Evolutionary conservation across 2,888 invertebrate species (phyloP).

Genomic region (Drosophila vallismaia): DNA sequence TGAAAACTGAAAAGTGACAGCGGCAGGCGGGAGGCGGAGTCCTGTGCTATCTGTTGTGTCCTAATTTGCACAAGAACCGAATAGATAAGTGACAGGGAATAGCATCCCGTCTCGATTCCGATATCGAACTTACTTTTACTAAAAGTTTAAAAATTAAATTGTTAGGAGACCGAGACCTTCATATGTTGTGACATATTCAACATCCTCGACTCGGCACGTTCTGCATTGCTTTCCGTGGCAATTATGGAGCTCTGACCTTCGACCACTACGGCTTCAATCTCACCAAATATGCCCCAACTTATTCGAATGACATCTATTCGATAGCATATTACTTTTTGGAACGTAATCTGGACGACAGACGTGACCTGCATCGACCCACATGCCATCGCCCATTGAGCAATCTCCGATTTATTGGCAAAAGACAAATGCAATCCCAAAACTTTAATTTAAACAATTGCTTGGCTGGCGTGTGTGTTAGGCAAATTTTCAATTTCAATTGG

Average conservation of each 20-base stretch:
- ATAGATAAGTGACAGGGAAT: conserved; percentile 3
- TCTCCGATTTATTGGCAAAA: conserved; percentile 29
- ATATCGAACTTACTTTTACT: not conserved
- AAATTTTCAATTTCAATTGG: conserved; percentile 67
- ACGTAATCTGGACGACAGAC: conserved; percentile 51
- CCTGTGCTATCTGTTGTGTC: conserved; percentile 12
- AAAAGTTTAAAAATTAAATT: too few relatives aligned
- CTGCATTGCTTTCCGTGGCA: conserved; percentile 21
- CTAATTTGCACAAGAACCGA: conserved; percentile 33
- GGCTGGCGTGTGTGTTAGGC: conserved; percentile 49
- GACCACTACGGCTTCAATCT: conserved; percentile 17
- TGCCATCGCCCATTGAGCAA: conserved; percentile 55
- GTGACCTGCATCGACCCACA: conserved; percentile 72
- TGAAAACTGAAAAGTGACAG: conserved; percentile 23
- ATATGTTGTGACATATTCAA: conserved; percentile 18
- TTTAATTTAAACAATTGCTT: conserved; percentile 61
- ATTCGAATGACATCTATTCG: conserved; percentile 41
- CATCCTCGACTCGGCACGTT: conserved; percentile 37
- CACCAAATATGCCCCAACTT: conserved; percentile 40
- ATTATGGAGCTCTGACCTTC: conserved; percentile 37
- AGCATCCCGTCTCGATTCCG: too few relatives aligned
- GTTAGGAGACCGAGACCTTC: too few relatives aligned
- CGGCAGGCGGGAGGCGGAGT: not conserved
- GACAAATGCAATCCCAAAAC: conserved; percentile 21
- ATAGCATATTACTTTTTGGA: conserved; percentile 38